Evolutionary conservation across 2,888 invertebrate genomes (phyloP), one percentile per base, ranked within the genome.

Genomic region (Branchellion lobata): DNA sequence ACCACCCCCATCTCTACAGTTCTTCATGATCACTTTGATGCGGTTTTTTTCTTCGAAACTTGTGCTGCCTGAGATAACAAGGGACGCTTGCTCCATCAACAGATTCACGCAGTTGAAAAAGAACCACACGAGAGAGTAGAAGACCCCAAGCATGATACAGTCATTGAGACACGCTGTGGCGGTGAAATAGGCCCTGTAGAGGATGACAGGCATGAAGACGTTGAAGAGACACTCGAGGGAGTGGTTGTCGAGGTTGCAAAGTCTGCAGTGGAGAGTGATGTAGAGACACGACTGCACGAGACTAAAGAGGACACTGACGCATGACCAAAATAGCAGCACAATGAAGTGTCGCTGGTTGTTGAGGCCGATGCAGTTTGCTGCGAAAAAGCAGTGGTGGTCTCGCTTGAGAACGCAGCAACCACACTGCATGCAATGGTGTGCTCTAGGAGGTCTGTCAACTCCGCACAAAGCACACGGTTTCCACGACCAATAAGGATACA

Each of bases 371-470:
- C 86, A 87, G 21, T 83, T 81, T 24, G 85, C 85, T 3, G 85
- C 83, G 81, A 86, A 85, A 82, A 84, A 86, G 80, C 86, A 87
- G 80, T 87, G 86, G 81, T 87, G 86, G 83, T 86, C 86, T 3
- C 86, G 81, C 81, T 86, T 86, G 14, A 87, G 83, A 18, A 86
- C 83, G 81, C 86, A 87, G 0, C 79, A 82, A 31, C 84, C 83
- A 75, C 86, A 86, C n/a, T 86, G 36, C 0, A 83, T 82, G 79
- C 86, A 86, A 80, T 86, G 86, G 81, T 86, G 86, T 51, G 86
- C 84, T 31, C 86, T 81, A 0, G 86, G 86, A 0, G 86, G 86
- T 0, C 85, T 83, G 47, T 84, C 84, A 34, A 82, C 33, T 29
- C 84, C 82, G 76, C 86, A 86, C 5, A 81, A 73, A 11, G 84